Conservation (phyloP, 2,797 vertebrate genomes). For the Crotalus adamanteus region DNA sequence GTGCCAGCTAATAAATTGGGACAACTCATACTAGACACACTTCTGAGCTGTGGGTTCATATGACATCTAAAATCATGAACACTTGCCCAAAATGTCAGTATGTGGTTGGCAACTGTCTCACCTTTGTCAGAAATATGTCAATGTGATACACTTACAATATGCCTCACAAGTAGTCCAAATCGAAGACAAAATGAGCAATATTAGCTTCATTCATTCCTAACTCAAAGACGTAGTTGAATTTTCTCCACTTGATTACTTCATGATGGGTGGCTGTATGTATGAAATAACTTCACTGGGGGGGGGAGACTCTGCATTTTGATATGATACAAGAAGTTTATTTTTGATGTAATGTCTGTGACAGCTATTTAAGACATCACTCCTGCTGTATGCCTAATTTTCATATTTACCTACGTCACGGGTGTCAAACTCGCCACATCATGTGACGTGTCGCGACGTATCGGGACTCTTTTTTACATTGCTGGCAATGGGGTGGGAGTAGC, state of each 20-base stretch:
- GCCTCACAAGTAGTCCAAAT: neutral
- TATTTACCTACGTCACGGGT: neutral
- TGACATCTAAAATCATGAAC: neutral
- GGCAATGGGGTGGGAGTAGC: too few species aligned
- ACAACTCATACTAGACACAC: neutral
- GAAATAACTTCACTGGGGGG: neutral
- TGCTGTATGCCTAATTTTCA: neutral
- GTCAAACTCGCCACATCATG: too few species aligned
- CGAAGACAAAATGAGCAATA: neutral
- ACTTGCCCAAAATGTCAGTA: neutral
- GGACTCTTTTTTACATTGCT: too few species aligned
- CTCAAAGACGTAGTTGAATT: neutral
- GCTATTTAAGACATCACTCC: neutral
- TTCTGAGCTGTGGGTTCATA: neutral
- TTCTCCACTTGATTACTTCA: neutral
- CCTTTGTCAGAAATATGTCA: neutral
- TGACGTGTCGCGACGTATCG: too few species aligned
- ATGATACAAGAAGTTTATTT: neutral
- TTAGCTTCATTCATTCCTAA: neutral
- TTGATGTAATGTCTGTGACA: neutral
- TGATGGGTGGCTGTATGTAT: neutral
- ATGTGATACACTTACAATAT: neutral
- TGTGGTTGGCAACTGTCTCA: neutral
- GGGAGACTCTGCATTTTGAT: too few species aligned
- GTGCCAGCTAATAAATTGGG: neutral